phyloP scores from a whole-genome alignment of 2,888 invertebrate species.

The Neoaliturus tenellus region DNA sequence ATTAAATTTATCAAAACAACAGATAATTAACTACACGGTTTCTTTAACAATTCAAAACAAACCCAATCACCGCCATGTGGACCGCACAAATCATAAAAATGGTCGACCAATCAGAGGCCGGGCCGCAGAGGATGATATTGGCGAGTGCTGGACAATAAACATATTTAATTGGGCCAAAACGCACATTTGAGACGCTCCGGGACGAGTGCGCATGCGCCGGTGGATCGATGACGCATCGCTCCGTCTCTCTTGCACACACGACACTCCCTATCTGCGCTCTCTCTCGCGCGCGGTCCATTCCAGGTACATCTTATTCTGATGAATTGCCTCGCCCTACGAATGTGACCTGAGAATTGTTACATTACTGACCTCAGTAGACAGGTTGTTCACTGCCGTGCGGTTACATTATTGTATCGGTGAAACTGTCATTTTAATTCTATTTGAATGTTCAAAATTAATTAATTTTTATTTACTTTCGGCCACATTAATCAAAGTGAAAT shows the following conservation, averaged over 20 bases:
- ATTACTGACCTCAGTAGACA: neutral
- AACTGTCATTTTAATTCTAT: too few relatives aligned
- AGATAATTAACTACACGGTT: too few relatives aligned
- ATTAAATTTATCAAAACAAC: too few relatives aligned
- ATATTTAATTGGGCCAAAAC: conserved; percentile 40
- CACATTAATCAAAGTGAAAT: too few relatives aligned
- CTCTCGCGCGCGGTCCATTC: conserved; percentile 18
- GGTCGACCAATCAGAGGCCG: neutral
- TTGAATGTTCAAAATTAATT: too few relatives aligned
- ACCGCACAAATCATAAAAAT: neutral
- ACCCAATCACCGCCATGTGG: too few relatives aligned
- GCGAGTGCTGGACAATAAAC: conserved; percentile 15
- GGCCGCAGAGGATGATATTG: neutral
- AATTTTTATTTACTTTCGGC: too few relatives aligned
- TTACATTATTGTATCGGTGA: too few relatives aligned
- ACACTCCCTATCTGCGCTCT: conserved; percentile 36
- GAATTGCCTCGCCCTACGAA: conserved; percentile 28
- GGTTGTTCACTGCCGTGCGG: too few relatives aligned
- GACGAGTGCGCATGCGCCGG: neutral
- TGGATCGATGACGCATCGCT: conserved; percentile 14
- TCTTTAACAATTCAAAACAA: too few relatives aligned
- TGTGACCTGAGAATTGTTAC: neutral
- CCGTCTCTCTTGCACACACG: conserved; percentile 4
- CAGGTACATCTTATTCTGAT: conserved; percentile 47
- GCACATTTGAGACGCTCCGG: conserved; percentile 16